Conservation (phyloP, 2,797 vertebrate genomes). For the Carapus acus region DNA sequence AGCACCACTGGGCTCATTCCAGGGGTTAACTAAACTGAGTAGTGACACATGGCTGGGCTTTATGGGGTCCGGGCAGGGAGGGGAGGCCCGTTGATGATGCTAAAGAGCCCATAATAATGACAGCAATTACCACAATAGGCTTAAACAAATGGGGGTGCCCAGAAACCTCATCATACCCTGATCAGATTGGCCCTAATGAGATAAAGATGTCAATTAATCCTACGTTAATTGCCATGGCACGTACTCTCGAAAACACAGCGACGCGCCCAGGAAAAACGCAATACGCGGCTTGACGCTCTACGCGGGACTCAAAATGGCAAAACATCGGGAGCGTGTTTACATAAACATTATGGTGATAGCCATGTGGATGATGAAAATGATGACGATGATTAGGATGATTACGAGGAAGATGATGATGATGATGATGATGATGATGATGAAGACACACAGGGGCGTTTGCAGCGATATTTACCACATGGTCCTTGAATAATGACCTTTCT, state of each 20-base stretch:
- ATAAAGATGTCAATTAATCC: slow-evolving; percentile 99
- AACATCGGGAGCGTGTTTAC: slow-evolving; percentile 53
- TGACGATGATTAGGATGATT: slow-evolving; percentile 6
- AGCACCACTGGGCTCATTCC: slow-evolving; percentile 67
- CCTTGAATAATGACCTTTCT: slow-evolving; percentile 45
- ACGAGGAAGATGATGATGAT: slow-evolving; percentile 13
- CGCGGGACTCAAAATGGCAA: slow-evolving; percentile 47
- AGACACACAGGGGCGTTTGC: slow-evolving; percentile 44
- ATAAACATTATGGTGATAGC: slow-evolving; percentile 56
- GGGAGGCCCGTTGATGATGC: slow-evolving; percentile 84
- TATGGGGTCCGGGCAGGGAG: slow-evolving; percentile 75
- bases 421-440: slow-evolving; percentile 38
- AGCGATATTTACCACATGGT: slow-evolving; percentile 28
- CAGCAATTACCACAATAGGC: slow-evolving; percentile 98
- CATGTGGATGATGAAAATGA: slow-evolving; percentile 27
- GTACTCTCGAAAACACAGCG: too few relatives aligned
- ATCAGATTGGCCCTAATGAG: slow-evolving; percentile 99
- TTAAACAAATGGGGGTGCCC: slow-evolving; percentile 98
- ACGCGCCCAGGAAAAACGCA: slow-evolving; percentile 89
- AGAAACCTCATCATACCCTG: slow-evolving; percentile 98
- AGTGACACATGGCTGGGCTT: slow-evolving; percentile 94
- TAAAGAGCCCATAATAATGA: slow-evolving; percentile 98
- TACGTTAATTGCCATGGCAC: slow-evolving; percentile 95
- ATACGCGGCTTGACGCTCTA: slow-evolving; percentile 80
- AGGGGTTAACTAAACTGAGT: slow-evolving; percentile 88